Evolutionary conservation across 2,797 vertebrate genomes (phyloP).

Genomic region (Octomys mimax): DNA sequence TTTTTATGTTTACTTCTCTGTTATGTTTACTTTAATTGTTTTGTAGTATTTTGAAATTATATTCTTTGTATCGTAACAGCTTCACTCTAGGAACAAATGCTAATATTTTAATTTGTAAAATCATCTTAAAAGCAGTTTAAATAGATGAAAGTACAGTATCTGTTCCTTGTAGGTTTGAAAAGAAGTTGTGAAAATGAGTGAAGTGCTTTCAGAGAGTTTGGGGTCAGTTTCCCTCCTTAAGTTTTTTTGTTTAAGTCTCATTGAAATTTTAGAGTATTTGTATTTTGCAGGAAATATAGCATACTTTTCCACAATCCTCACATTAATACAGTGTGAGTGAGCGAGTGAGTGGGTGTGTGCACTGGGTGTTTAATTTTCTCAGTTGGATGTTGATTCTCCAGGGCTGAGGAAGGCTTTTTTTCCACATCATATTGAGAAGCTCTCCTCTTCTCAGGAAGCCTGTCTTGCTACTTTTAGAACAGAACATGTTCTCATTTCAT

Average conservation of each 20-base stretch:
- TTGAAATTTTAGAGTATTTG: not conserved
- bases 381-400: not conserved
- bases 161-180: not conserved
- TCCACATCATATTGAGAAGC: not conserved
- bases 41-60: not conserved
- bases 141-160: not conserved
- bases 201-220: not conserved
- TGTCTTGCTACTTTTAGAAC: not conserved
- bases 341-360: not conserved
- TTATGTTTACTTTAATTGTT: not conserved
- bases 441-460: not conserved
- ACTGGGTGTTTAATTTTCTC: not conserved
- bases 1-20: not conserved
- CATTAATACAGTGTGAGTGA: not conserved
- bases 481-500: not conserved
- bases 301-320: not conserved
- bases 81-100: not conserved
- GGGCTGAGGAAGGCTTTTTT: not conserved
- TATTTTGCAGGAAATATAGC: not conserved
- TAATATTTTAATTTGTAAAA: conserved; percentile 28
- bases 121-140: not conserved
- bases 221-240: not conserved
- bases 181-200: not conserved
- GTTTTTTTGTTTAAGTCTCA: not conserved
- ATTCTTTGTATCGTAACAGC: not conserved